A percentile compares a stretch with the other conserved stretches of the same genome.
phyloP scores from a whole-genome alignment of 1,140 invertebrate species.

The Solen grandis region DNA sequence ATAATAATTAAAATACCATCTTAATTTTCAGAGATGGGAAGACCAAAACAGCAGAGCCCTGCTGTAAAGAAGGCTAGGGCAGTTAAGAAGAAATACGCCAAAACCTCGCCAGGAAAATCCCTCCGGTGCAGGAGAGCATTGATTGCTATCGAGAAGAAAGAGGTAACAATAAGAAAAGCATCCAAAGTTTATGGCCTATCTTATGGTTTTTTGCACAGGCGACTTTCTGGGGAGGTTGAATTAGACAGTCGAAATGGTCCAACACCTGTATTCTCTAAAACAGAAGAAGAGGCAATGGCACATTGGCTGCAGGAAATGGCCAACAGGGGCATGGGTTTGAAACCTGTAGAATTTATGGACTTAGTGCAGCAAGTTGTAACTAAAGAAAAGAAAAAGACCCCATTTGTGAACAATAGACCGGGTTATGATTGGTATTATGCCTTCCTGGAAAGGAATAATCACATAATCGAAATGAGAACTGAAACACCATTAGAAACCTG shows the following conservation, averaged over 20 bases:
- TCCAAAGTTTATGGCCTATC: slow-evolving; percentile 5
- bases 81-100: background rate
- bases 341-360: slow-evolving; percentile 11
- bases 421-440: background rate
- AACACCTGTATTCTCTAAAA: slow-evolving; percentile 6
- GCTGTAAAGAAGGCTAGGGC: background rate
- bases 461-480: background rate
- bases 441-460: slow-evolving; percentile 24
- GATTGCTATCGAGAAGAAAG: background rate
- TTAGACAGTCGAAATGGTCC: slow-evolving; percentile 23
- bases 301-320: slow-evolving; percentile 28
- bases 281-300: slow-evolving; percentile 18
- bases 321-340: slow-evolving; percentile 33
- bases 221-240: slow-evolving; percentile 5
- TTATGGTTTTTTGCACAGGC: slow-evolving; percentile 20
- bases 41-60: too few species aligned
- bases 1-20: too few species aligned
- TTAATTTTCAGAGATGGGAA: too few species aligned
- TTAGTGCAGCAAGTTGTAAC: background rate
- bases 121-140: background rate
- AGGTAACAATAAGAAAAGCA: slow-evolving; percentile 29
- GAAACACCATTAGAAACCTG: slow-evolving; percentile 27
- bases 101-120: background rate
- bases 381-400: slow-evolving; percentile 15
- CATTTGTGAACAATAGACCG: slow-evolving; percentile 12